phyloP scores from a whole-genome alignment of 2,113 vertebrate genomes.

The Pterocles orientalis region DNA sequence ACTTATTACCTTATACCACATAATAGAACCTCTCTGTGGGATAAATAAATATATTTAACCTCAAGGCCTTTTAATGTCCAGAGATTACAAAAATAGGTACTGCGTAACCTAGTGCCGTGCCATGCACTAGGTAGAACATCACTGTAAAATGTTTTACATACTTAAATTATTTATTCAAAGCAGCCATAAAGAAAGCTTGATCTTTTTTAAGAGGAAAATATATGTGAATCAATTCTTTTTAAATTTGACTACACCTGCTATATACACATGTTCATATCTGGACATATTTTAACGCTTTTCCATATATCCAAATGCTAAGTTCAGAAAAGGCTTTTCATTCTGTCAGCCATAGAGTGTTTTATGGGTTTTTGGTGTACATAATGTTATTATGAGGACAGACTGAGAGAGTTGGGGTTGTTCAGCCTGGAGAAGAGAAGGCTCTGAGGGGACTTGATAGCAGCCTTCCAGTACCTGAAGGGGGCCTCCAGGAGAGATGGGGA shows the following conservation, averaged over 20 bases:
- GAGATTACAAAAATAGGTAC: not conserved
- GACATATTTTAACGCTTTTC: constrained; percentile 4
- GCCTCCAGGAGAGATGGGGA: no score
- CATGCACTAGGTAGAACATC: not conserved
- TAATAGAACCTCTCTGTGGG: not conserved
- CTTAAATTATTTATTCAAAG: constrained; percentile 62
- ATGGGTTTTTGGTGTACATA: not conserved
- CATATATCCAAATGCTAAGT: not conserved
- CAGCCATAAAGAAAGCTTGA: constrained; percentile 22
- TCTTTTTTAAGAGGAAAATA: constrained; percentile 30
- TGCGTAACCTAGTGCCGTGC: not conserved
- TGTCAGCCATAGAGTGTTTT: not conserved
- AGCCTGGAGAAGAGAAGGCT: no score
- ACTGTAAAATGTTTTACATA: constrained; percentile 34
- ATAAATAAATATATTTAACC: constrained; percentile 4
- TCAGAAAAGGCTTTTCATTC: not conserved
- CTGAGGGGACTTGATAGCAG: no score
- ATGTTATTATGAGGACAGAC: no score
- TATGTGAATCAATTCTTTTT: not conserved
- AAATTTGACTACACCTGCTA: constrained; percentile 15
- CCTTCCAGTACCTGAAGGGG: no score
- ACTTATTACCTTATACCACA: not conserved
- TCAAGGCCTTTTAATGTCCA: constrained; percentile 16
- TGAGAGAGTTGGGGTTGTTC: no score
- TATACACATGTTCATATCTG: not conserved